Conservation (phyloP, 2,113 vertebrate genomes). For the Indicator indicator region DNA sequence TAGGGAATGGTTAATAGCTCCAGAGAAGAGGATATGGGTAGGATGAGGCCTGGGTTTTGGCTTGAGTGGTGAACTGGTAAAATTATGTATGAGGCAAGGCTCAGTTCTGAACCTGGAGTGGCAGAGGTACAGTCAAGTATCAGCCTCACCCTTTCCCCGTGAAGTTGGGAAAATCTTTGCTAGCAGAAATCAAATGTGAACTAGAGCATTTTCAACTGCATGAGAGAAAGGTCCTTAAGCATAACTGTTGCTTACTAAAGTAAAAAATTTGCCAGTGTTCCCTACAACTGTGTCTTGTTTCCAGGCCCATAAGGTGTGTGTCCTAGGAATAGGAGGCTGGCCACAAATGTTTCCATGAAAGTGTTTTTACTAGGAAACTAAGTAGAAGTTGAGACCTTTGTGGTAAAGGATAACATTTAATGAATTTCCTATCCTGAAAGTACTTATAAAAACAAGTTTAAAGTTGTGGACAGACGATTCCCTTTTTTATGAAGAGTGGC, state of each 20-base stretch:
- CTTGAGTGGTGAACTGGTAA: background rate
- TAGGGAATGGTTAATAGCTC: background rate
- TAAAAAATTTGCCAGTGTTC: background rate
- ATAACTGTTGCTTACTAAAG: background rate
- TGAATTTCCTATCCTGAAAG: conserved; percentile 4
- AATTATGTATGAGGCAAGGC: background rate
- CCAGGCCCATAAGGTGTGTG: background rate
- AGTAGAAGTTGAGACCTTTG: background rate
- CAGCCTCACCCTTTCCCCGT: background rate
- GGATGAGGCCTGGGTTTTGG: background rate
- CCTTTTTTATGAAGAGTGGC: background rate
- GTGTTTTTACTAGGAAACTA: background rate
- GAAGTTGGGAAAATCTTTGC: background rate
- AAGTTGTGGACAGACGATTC: background rate
- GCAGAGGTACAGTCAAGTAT: background rate
- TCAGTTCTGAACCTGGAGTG: background rate
- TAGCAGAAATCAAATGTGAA: background rate
- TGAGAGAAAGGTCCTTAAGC: background rate
- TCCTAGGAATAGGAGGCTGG: background rate
- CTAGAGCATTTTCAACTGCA: background rate
- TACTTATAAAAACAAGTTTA: background rate
- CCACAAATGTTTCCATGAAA: background rate
- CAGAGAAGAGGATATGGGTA: background rate
- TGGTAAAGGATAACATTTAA: background rate
- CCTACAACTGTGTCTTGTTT: background rate